Percentiles rank a stretch among this genome's conserved stretches.
Conservation (phyloP, 1,140 invertebrate species). For the Drosophila navojoa region DNA sequence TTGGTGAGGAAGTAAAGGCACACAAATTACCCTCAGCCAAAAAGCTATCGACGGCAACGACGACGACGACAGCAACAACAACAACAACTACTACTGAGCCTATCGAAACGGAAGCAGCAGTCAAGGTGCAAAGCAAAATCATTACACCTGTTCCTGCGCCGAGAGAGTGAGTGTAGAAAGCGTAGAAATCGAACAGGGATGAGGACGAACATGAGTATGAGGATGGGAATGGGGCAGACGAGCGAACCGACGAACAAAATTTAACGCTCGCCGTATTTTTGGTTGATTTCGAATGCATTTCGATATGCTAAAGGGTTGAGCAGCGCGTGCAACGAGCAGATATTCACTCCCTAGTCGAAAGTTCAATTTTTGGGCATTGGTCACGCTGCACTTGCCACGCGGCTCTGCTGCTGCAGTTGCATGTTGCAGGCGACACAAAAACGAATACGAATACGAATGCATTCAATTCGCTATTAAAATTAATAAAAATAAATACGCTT, state of each 20-base stretch:
- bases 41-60: conserved; percentile 56
- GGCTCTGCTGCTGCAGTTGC: conserved; percentile 3
- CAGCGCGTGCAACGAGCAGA: conserved; percentile 20
- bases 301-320: conserved; percentile 46
- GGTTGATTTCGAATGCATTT: conserved; percentile 36
- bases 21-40: conserved; percentile 58
- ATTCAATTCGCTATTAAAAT: conserved; percentile 59
- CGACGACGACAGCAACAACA: conserved; percentile 2
- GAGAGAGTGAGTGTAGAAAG: conserved; percentile 73
- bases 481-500: conserved; percentile 56
- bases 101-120: conserved; percentile 74
- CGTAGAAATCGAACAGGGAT: conserved; percentile 60
- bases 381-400: conserved; percentile 54
- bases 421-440: conserved; percentile 66
- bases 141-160: conserved; percentile 69
- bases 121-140: conserved; percentile 80
- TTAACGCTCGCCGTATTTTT: conserved; percentile 53
- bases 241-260: conserved; percentile 41
- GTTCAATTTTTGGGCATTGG: conserved; percentile 48
- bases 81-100: conserved; percentile 9
- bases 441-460: conserved; percentile 18
- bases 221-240: conserved; percentile 21
- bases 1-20: conserved; percentile 54
- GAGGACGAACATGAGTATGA: conserved; percentile 17
- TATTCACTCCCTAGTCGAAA: conserved; percentile 1